Evolutionary conservation across 2,888 invertebrate species (phyloP), one percentile per base, ranked within the genome.

Genomic region (Polydrusus pterygomalis): DNA sequence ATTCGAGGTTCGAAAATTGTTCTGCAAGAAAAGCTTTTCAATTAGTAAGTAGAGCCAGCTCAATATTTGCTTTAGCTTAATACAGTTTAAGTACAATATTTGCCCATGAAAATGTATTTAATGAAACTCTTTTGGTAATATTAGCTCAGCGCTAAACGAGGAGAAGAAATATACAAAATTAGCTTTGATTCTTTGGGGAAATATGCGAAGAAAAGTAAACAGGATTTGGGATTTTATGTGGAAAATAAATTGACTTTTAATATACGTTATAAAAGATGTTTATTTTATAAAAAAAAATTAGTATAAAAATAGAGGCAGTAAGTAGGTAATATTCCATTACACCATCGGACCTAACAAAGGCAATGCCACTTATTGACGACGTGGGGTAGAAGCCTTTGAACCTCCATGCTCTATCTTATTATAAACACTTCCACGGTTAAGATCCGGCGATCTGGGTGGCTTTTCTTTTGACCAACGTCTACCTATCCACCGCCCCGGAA

Each of bases 71-170:
- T 79, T 78, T 79, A 79, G 80, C 81, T 81, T 82, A 82, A 82
- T 82, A 80, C 81, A 81, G 81, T 82, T 83, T 82, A 82, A 82
- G 80, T 83, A 82, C 82, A 85, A 85, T 85, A 85, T 85, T 85
- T 85, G 81, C 84, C 77, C 81, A 81, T 81, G 82, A 78, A 83
- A 83, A 84, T 81, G 84, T 84, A 83, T 83, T 84, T 84, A 84
- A 84, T 83, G 84, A 83, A 85, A 84, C 84, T 85, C 84, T 83
- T 82, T 82, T 79, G 81, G 81, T 81, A 84, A 84, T 84, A 84
- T 83, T 83, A 81, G 82, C 79, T 80, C 80, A 81, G 75, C 79
- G 77, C 77, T 81, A 81, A 83, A 82, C 78, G 79, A 79, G 80
- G 73, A 70, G 70, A 73, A 73, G 76, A 72, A 80, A 81, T 82